A percentile compares a stretch with the other conserved stretches of the same genome.
Conservation (phyloP, 2,797 vertebrate genomes). For the Nannoperca obscura region DNA sequence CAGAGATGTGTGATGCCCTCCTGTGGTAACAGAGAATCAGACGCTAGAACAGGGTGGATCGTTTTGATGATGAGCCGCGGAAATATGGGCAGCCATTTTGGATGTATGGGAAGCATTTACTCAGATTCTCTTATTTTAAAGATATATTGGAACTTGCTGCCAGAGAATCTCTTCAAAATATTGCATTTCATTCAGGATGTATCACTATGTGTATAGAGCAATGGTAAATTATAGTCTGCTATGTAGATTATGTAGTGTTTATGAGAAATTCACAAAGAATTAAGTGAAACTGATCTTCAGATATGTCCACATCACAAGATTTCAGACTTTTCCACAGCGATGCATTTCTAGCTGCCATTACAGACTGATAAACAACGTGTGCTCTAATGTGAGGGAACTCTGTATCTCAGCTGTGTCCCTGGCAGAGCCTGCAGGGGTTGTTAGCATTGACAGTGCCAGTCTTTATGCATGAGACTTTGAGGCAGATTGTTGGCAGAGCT, state of each 20-base stretch:
- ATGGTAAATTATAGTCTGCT: background rate
- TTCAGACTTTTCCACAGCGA: constrained; percentile 30
- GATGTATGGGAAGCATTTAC: background rate
- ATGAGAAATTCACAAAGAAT: constrained; percentile 12
- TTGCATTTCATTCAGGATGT: background rate
- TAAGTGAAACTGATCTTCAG: constrained; percentile 17
- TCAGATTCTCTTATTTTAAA: constrained; percentile 8
- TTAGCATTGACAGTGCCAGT: constrained; percentile 75
- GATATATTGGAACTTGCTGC: background rate
- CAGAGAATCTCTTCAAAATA: background rate
- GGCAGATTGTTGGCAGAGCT: constrained; percentile 79
- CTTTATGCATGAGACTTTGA: constrained; percentile 75
- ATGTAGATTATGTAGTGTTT: background rate
- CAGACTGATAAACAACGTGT: constrained; percentile 67
- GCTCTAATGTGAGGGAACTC: constrained; percentile 64
- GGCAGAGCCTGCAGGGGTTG: constrained; percentile 76
- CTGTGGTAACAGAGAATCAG: constrained; percentile 24
- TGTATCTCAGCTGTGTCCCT: constrained; percentile 74
- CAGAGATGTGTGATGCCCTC: constrained; percentile 28
- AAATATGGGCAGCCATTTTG: constrained; percentile 46
- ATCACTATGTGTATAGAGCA: background rate
- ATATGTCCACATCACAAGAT: constrained; percentile 20
- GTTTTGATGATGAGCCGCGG: constrained; percentile 17
- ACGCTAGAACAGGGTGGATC: background rate
- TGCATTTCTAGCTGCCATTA: constrained; percentile 43